Base-by-base conservation (phyloP, 2,113 vertebrate genomes). In the Cyprinus carpio region DNA sequence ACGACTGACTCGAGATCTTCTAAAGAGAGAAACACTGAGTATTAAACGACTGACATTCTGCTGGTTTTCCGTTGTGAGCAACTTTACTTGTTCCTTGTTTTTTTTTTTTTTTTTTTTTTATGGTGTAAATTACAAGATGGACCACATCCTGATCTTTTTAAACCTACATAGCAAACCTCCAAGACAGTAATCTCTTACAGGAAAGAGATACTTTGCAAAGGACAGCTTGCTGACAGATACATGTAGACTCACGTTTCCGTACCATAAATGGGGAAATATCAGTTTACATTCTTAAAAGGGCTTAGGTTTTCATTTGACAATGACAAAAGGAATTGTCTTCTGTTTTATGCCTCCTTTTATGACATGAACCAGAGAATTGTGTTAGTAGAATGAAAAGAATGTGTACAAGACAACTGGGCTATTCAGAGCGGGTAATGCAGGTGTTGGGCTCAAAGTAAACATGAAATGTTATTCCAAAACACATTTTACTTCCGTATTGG, bases 111-210 rank as follows among this genome's bases (percentile, higher is more conserved):
- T 0, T 18, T 64, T 65, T 6, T 18, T 62, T 37, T 12, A 40
- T n/a, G 78, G 78, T 81, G 78, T 81, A 81, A 81, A 81, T 81
- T 81, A 81, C 78, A 81, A 64, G 78, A 81, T 29, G 78, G 78
- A 65, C 34, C 78, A 81, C 60, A 64, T 81, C 78, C 78, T 81
- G 78, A 62, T 64, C 78, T 64, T 81, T 80, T 81, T 25, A 62
- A 79, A 79, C 34, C 20, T 60, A 79, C 56, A 64, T 18, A 81
- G 78, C 58, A 65, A 81, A 64, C 78, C 58, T 81, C 37, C 78
- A 65, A 81, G 78, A 65, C 58, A 46, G 58, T 81, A 64, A 81
- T 81, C 78, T 81, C 37, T 81, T 81, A 81, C 78, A 65, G 78
- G 60, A 64, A 81, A 81, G 78, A 81, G 78, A 81, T 81, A 81